phyloP scores from a whole-genome alignment of 2,888 invertebrate species.

The Acrobasis consociella region DNA sequence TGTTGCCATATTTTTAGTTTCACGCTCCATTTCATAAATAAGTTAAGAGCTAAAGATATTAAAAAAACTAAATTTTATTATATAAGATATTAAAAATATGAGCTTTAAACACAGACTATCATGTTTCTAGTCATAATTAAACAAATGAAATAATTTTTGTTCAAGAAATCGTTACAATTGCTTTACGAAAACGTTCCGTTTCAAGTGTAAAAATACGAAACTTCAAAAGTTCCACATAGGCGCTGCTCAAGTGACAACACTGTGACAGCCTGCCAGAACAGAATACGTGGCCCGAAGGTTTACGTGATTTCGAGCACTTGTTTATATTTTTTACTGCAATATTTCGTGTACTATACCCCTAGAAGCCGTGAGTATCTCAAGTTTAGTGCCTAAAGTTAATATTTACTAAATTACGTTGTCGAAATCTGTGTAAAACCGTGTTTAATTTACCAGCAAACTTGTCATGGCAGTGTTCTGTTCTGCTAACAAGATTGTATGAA shows the following conservation, averaged over 20 bases:
- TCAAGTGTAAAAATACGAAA: slow-evolving; percentile 39
- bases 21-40: not conserved
- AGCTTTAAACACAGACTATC: too few relatives aligned
- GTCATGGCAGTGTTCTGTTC: slow-evolving; percentile 63
- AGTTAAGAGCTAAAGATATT: not conserved
- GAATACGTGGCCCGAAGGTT: slow-evolving; percentile 78
- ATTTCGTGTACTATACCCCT: slow-evolving; percentile 54
- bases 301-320: slow-evolving; percentile 66
- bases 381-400: slow-evolving; percentile 25
- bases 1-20: not conserved
- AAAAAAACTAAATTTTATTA: not conserved
- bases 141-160: not conserved
- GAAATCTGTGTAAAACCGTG: slow-evolving; percentile 31
- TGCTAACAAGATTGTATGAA: slow-evolving; percentile 38
- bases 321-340: slow-evolving; percentile 75
- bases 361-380: slow-evolving; percentile 67
- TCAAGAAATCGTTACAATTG: not conserved
- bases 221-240: slow-evolving; percentile 81
- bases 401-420: slow-evolving; percentile 30
- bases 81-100: too few relatives aligned
- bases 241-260: slow-evolving; percentile 71
- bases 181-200: slow-evolving; percentile 43
- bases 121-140: too few relatives aligned
- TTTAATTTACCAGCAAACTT: slow-evolving; percentile 46
- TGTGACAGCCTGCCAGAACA: slow-evolving; percentile 53